phyloP scores from a whole-genome alignment of 1,140 invertebrate species.

The Pararge aegeria region DNA sequence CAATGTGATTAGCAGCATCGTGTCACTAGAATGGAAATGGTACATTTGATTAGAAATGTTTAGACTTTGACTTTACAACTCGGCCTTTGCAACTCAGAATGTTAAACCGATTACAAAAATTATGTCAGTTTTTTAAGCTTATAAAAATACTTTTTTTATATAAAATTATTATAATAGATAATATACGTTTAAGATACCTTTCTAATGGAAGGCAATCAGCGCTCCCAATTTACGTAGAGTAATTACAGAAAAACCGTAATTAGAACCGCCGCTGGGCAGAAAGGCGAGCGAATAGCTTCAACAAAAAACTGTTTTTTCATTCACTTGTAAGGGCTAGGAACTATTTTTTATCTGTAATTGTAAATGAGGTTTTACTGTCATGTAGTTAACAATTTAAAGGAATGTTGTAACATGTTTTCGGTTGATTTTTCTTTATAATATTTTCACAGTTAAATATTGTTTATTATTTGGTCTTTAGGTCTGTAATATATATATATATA shows the following conservation, averaged over 20 bases:
- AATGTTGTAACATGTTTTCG: too few species aligned
- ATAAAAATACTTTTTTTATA: too few species aligned
- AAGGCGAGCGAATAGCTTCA: constrained; percentile 9
- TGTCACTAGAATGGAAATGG: too few species aligned
- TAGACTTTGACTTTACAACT: too few species aligned
- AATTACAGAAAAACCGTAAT: constrained; percentile 28
- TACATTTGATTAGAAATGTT: too few species aligned
- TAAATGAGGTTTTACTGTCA: neutral
- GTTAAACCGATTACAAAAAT: too few species aligned
- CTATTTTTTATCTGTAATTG: neutral
- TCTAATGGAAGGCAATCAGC: constrained; percentile 24
- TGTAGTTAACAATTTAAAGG: neutral
- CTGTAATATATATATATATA: too few species aligned
- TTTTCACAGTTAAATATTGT: neutral
- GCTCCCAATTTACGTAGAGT: constrained; percentile 23
- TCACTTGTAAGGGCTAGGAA: neutral
- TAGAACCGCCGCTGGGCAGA: constrained; percentile 29
- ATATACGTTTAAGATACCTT: constrained; percentile 16
- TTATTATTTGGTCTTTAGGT: too few species aligned
- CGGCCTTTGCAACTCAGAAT: too few species aligned
- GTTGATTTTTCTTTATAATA: neutral
- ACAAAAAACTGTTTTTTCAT: constrained; percentile 2
- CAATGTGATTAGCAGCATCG: too few species aligned
- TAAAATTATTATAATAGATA: too few species aligned
- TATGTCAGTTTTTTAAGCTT: too few species aligned